A percentile compares a stretch with the other conserved stretches of the same genome.
These are phyloP conservation scores for Bombus fervidus DNA, from an alignment of 1,140 invertebrate species.

Conservation along the genomic window DNA sequence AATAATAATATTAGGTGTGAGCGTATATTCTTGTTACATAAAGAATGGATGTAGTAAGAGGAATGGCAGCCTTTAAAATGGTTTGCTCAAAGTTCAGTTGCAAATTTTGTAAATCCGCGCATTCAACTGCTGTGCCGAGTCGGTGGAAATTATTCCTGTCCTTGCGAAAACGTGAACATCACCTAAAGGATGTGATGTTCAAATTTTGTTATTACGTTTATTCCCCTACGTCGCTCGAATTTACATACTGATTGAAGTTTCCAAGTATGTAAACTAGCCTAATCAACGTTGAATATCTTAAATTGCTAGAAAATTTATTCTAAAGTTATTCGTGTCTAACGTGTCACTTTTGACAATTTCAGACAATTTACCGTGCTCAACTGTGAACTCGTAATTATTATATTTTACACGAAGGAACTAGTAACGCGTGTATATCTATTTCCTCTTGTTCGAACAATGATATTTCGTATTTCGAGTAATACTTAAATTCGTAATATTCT, in stretches of 20 bases:
- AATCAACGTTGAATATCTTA: slow-evolving; percentile 13
- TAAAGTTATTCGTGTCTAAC: not conserved
- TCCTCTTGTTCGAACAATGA: too few relatives aligned
- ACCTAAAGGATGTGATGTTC: not conserved
- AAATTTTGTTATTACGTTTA: slow-evolving; percentile 8
- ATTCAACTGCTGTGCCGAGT: not conserved
- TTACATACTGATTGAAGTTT: slow-evolving; percentile 19
- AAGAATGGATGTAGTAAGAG: too few relatives aligned
- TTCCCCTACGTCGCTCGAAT: not conserved
- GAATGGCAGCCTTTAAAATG: not conserved
- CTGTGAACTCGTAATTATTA: too few relatives aligned
- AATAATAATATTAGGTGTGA: too few relatives aligned
- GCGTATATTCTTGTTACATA: too few relatives aligned
- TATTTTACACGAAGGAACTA: too few relatives aligned
- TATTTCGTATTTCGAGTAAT: too few relatives aligned
- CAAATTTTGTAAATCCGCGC: not conserved
- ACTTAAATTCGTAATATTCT: too few relatives aligned
- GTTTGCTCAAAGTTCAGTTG: not conserved
- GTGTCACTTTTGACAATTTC: not conserved
- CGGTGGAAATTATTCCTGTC: not conserved
- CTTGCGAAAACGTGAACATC: not conserved
- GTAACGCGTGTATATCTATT: too few relatives aligned
- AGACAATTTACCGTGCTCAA: too few relatives aligned
- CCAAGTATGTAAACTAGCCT: not conserved
- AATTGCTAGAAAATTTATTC: slow-evolving; percentile 1